Evolutionary conservation across 2,888 invertebrate species (phyloP).

Genomic region (Elysia crispata): DNA sequence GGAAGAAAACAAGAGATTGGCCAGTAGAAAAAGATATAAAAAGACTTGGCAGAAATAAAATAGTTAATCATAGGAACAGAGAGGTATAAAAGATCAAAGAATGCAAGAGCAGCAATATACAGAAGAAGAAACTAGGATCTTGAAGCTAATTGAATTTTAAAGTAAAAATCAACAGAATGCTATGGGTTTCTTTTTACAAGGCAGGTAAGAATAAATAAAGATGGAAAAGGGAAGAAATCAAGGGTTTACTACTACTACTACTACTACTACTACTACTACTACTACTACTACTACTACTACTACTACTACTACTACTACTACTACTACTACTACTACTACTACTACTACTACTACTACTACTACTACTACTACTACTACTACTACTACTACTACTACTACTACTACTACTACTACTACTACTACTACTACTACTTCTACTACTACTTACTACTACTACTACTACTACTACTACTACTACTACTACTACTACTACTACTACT

Average conservation of each 20-base stretch:
- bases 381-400: too few species aligned
- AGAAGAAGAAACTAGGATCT: not conserved
- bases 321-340: too few species aligned
- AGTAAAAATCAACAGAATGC: too few species aligned
- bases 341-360: too few species aligned
- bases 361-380: too few species aligned
- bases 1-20: not conserved
- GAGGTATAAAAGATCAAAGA: not conserved
- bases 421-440: not conserved
- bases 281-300: too few species aligned
- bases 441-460: not conserved
- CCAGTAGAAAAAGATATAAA: not conserved
- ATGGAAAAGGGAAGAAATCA: not conserved
- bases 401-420: not conserved
- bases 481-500: not conserved
- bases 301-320: too few species aligned
- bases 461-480: not conserved
- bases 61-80: not conserved
- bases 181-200: too few species aligned
- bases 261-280: too few species aligned
- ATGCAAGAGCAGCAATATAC: too few species aligned
- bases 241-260: not conserved
- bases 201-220: not conserved
- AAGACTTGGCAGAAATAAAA: not conserved
- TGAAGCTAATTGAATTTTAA: too few species aligned